These are phyloP conservation scores for Thecocarcelia acutangulata DNA, from an alignment of 2,888 invertebrate species.

Conservation along the genomic window DNA sequence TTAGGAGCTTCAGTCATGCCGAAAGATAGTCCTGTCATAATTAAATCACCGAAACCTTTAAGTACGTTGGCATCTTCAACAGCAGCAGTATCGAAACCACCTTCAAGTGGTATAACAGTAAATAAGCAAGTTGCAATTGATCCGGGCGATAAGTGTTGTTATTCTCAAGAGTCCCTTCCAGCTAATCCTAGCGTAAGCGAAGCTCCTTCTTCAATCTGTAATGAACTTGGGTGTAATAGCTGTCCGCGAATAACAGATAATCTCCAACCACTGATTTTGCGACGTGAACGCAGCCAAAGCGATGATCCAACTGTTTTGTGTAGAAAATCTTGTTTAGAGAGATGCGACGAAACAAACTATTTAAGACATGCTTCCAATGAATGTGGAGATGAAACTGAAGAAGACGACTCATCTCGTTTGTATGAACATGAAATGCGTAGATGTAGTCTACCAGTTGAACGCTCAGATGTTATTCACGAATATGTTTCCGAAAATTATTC, in stretches of 20 bases:
- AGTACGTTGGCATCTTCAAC: slow-evolving; percentile 58
- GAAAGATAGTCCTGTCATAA: slow-evolving; percentile 80
- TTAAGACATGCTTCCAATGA: slow-evolving; percentile 62
- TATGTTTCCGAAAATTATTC: slow-evolving; percentile 51
- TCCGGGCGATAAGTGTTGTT: slow-evolving; percentile 79
- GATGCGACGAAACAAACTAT: slow-evolving; percentile 71
- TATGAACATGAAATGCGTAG: slow-evolving; percentile 63
- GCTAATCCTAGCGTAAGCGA: slow-evolving; percentile 46
- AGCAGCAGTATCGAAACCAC: slow-evolving; percentile 43
- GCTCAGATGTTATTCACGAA: slow-evolving; percentile 52
- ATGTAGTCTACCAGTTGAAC: slow-evolving; percentile 59
- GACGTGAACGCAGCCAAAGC: slow-evolving; percentile 65
- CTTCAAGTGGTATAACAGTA: slow-evolving; percentile 76
- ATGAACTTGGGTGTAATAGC: slow-evolving; percentile 70
- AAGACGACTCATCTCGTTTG: slow-evolving; percentile 45
- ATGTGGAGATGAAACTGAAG: slow-evolving; percentile 73
- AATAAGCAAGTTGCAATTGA: slow-evolving; percentile 81
- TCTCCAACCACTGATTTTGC: slow-evolving; percentile 66
- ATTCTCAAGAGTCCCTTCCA: slow-evolving; percentile 66
- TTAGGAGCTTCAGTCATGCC: slow-evolving; percentile 79
- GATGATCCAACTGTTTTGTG: slow-evolving; percentile 63
- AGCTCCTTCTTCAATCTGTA: slow-evolving; percentile 68
- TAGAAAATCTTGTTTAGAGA: slow-evolving; percentile 52
- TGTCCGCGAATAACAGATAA: slow-evolving; percentile 63
- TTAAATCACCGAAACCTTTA: slow-evolving; percentile 77